Base-by-base conservation (phyloP, 2,888 invertebrate species). In the Lasiommata megera region DNA sequence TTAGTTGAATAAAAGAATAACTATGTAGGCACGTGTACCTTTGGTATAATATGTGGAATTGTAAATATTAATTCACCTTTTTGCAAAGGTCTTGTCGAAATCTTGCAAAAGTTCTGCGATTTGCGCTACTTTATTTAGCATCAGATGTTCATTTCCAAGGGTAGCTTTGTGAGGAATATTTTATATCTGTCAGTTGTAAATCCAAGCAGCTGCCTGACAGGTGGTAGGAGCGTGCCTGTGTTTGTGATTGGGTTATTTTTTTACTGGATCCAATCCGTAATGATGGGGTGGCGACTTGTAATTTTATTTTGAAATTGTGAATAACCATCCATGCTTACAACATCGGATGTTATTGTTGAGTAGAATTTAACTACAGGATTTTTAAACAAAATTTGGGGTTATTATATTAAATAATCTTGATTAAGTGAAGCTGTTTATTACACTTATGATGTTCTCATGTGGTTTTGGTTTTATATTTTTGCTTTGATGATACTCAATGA, bases 151-250 rank as follows among this genome's bases (percentile, higher is more conserved):
- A 65, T 73, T 76, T 69, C 67, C 70, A 63, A 69, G 47, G 73
- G 74, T 72, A 66, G 74, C 73, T 73, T 75, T 70, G 65, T 69
- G 79, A 77, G 81, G 73, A 76, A 77, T 61, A 65, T 84, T 85
- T 84, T 80, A 79, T 79, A 76, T 75, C 73, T 73, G 80, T 74
- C 80, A 72, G 77, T 77, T 82, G 74, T 81, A 76, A 78, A 79
- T 80, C 77, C 72, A 70, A 67, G 73, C 88, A 89, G 84, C 87
- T 88, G 88, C 75, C 74, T 61, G 74, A 79, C 88, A 88, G 88
- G 87, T 88, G 88, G 72, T 59, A 59, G 74, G 79, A 74, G 73
- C 83, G 88, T 87, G 87, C 83, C 74, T 54, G 72, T 68, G 75
- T 76, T 74, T 79, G 77, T 62, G 62, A 69, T 68, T 69, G 65